Evolutionary conservation across 2,888 invertebrate genomes (phyloP).

Genomic region (Conchocele bisecta): DNA sequence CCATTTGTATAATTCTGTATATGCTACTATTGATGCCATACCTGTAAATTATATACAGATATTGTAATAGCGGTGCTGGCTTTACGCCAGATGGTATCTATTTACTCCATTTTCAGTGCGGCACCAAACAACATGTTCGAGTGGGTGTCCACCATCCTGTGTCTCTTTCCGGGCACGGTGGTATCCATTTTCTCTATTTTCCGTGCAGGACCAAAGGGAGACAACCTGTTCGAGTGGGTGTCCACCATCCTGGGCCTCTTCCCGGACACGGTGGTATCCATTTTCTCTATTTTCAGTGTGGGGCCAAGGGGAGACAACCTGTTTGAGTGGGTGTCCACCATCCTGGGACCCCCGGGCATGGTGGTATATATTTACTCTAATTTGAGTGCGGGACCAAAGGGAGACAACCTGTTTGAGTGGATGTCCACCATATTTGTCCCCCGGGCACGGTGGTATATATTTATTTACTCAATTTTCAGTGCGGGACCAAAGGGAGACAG

Average conservation of each 20-base stretch:
- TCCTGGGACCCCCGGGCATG: constrained; percentile 97
- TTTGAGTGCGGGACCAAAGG: constrained; percentile 96
- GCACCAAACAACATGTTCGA: too few species aligned
- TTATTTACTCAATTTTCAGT: constrained; percentile 84
- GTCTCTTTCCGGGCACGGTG: too few species aligned
- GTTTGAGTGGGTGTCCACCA: constrained; percentile 87
- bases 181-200: constrained; percentile 20
- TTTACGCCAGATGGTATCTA: too few species aligned
- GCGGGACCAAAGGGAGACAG: constrained; percentile 99
- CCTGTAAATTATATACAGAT: too few species aligned
- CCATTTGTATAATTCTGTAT: too few species aligned
- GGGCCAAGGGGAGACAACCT: constrained; percentile 99
- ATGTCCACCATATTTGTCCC: constrained; percentile 90
- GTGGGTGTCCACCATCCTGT: too few species aligned
- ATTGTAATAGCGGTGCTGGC: too few species aligned
- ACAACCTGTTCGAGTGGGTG: constrained; percentile 92
- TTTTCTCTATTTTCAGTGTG: constrained; percentile 86
- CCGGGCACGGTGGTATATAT: constrained; percentile 97
- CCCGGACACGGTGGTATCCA: too few species aligned
- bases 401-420: constrained; percentile 95
- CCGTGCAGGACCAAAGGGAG: constrained; percentile 98
- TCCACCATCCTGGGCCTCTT: constrained; percentile 92
- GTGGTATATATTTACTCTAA: constrained; percentile 84
- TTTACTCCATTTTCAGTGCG: too few species aligned
- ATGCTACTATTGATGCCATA: too few species aligned